phyloP scores from a whole-genome alignment of 2,888 invertebrate species.

The Leucophora obtusa region DNA sequence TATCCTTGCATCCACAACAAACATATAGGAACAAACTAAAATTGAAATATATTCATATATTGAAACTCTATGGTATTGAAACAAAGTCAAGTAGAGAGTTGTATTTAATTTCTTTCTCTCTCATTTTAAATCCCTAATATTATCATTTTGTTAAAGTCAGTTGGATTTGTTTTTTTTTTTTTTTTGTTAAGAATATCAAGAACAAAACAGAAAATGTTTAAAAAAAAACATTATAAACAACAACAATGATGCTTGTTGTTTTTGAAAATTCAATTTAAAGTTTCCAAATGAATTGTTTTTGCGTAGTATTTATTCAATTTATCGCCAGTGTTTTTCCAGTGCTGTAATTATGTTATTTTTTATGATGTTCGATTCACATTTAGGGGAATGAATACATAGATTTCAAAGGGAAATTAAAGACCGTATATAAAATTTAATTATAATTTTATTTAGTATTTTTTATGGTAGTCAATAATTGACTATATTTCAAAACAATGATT shows the following conservation, averaged over 20 bases:
- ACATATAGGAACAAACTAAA: too few relatives aligned
- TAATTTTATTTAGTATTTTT: slow-evolving; percentile 28
- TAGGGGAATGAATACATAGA: background rate
- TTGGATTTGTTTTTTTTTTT: background rate
- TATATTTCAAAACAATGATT: background rate
- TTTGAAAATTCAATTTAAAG: slow-evolving; percentile 36
- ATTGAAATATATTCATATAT: background rate
- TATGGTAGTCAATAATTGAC: slow-evolving; percentile 28
- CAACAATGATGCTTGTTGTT: background rate
- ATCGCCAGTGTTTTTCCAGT: slow-evolving; percentile 8
- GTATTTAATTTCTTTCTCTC: background rate
- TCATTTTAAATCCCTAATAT: background rate
- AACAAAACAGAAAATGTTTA: slow-evolving; percentile 43
- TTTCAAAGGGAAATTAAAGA: slow-evolving; percentile 31
- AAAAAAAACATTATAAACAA: background rate
- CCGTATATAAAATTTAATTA: slow-evolving; percentile 32
- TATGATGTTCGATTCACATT: background rate
- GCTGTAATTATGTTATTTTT: slow-evolving; percentile 17
- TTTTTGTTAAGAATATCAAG: slow-evolving; percentile 37
- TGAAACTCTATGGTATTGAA: background rate
- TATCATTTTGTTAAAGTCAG: slow-evolving; percentile 7
- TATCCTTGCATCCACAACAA: too few relatives aligned
- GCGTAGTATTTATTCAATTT: slow-evolving; percentile 35
- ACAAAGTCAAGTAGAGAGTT: background rate
- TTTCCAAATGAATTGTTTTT: slow-evolving; percentile 42